phyloP scores from a whole-genome alignment of 2,113 vertebrate species.

The Phainopepla nitens region DNA sequence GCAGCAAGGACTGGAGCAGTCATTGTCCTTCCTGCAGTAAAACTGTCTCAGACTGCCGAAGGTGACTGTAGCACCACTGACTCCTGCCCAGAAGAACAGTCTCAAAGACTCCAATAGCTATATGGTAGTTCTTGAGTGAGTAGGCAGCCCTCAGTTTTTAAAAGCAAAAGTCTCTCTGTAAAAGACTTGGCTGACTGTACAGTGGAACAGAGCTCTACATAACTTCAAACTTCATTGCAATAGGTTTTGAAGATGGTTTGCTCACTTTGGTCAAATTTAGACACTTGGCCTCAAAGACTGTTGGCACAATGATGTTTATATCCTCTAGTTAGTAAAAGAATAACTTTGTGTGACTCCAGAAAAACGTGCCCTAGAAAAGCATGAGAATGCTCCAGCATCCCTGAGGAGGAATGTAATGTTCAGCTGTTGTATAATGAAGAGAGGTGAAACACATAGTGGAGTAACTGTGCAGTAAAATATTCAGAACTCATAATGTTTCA shows the following conservation, averaged over 20 bases:
- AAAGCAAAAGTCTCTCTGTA: not conserved
- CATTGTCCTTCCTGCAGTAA: not conserved
- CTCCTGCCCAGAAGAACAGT: not conserved
- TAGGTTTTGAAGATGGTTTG: not conserved
- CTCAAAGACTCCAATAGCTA: not conserved
- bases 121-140: not conserved
- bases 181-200: not conserved
- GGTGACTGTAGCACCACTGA: not conserved
- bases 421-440: not conserved
- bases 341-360: not conserved
- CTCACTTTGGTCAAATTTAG: not conserved
- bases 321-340: slow-evolving; percentile 9
- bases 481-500: slow-evolving; percentile 34
- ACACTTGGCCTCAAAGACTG: not conserved
- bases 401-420: not conserved
- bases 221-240: not conserved
- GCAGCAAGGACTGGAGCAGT: slow-evolving; percentile 27
- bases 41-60: not conserved
- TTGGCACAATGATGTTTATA: not conserved
- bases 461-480: slow-evolving; percentile 11
- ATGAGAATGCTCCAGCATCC: not conserved
- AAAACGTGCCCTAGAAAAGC: not conserved
- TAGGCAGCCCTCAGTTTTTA: not conserved
- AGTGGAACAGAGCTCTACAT: not conserved
- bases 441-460: not conserved